A percentile compares a stretch with the other conserved stretches of the same genome.
Evolutionary conservation across 2,113 vertebrate genomes (phyloP).

Genomic region (Anhinga rufa): DNA sequence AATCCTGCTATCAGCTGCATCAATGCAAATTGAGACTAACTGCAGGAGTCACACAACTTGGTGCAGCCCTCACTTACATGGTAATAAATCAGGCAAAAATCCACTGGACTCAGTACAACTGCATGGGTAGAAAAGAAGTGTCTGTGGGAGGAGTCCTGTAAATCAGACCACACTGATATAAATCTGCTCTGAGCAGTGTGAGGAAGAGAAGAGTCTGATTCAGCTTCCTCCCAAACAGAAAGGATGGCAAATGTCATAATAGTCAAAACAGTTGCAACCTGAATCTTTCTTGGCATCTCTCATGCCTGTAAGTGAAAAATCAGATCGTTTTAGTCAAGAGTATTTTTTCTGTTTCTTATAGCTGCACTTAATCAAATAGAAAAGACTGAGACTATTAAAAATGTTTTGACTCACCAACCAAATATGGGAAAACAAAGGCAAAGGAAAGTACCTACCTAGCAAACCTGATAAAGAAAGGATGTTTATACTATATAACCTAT

Average conservation of each 20-base stretch:
- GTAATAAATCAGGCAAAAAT: neutral
- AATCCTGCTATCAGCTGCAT: neutral
- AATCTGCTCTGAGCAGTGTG: neutral
- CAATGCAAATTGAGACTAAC: neutral
- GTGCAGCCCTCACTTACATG: neutral
- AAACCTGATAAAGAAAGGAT: neutral
- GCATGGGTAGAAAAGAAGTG: neutral
- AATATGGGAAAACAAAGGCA: neutral
- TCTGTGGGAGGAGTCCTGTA: neutral
- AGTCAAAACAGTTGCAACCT: neutral
- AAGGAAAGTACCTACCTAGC: neutral
- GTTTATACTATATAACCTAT: neutral
- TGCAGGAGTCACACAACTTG: neutral
- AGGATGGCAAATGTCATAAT: neutral
- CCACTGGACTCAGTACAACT: neutral
- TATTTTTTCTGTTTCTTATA: neutral
- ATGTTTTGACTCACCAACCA: neutral
- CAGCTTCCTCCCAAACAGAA: neutral
- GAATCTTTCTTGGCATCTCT: neutral
- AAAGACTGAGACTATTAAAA: neutral
- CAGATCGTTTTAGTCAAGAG: neutral
- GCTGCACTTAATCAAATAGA: neutral
- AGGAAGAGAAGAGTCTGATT: neutral
- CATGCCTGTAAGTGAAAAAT: neutral
- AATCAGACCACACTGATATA: neutral